These are phyloP conservation scores for Recurvirostra avosetta DNA, from an alignment of 2,113 vertebrate species.

Conservation along the genomic window DNA sequence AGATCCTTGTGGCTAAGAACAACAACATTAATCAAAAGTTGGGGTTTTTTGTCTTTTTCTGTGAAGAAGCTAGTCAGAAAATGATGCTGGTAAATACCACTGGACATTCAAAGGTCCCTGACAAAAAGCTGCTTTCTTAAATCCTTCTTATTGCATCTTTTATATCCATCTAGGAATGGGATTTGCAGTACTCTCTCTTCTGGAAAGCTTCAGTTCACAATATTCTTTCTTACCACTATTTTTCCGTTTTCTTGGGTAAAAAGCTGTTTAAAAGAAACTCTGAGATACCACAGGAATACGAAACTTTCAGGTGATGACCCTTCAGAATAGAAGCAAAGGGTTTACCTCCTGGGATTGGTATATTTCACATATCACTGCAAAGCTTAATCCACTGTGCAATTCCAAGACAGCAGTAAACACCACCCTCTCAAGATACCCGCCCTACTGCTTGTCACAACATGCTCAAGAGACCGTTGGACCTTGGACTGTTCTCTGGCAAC, in stretches of 20 bases:
- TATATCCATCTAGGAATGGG: neutral
- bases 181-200: slow-evolving; percentile 21
- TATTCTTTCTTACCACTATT: neutral
- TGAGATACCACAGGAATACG: neutral
- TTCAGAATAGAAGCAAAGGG: neutral
- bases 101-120: slow-evolving; percentile 24
- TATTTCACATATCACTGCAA: neutral
- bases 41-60: neutral
- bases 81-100: slow-evolving; percentile 15
- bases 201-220: neutral
- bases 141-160: slow-evolving; percentile 32
- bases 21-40: slow-evolving; percentile 34
- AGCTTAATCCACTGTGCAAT: neutral
- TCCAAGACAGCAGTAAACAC: neutral
- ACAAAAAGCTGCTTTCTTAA: slow-evolving; percentile 41
- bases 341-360: neutral
- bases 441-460: neutral
- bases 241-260: neutral
- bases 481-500: neutral
- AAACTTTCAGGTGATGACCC: neutral
- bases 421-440: fast-evolving
- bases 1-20: slow-evolving; percentile 1
- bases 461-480: neutral
- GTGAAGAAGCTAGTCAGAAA: neutral
- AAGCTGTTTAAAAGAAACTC: neutral